phyloP scores from a whole-genome alignment of 2,797 vertebrate species.

The Cheirogaleus major region DNA sequence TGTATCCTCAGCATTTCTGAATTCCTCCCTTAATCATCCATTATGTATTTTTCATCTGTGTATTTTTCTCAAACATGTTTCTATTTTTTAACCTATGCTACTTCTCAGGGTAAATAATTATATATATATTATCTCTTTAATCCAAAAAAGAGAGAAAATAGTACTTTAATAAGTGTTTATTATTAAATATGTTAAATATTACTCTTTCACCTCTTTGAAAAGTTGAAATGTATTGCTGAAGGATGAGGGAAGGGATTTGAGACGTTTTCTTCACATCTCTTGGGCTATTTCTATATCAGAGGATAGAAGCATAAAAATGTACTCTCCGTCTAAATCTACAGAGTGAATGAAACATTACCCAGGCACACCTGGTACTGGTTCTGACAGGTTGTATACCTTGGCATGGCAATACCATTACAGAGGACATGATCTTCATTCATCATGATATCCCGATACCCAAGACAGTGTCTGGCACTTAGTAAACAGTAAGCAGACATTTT shows the following conservation, averaged over 20 bases:
- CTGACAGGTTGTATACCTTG: neutral
- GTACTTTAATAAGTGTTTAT: neutral
- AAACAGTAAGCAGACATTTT: neutral
- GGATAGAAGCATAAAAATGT: neutral
- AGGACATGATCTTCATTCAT: neutral
- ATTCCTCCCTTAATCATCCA: neutral
- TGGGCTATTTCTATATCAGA: neutral
- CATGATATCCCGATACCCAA: neutral
- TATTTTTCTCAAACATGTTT: neutral
- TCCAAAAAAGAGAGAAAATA: neutral
- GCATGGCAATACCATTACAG: accelerated
- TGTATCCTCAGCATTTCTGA: neutral
- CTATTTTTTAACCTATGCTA: neutral
- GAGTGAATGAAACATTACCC: neutral
- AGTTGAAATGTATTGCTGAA: neutral
- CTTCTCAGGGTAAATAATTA: neutral
- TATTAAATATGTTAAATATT: neutral
- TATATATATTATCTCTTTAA: neutral
- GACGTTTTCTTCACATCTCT: neutral
- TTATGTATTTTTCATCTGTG: neutral
- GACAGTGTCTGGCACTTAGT: neutral
- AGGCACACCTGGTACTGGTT: neutral
- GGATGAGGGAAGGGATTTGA: neutral
- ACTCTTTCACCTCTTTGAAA: constrained; percentile 21
- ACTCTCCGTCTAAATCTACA: neutral